Evolutionary conservation across 2,113 vertebrate genomes (phyloP).

Genomic region (Python bivittatus): DNA sequence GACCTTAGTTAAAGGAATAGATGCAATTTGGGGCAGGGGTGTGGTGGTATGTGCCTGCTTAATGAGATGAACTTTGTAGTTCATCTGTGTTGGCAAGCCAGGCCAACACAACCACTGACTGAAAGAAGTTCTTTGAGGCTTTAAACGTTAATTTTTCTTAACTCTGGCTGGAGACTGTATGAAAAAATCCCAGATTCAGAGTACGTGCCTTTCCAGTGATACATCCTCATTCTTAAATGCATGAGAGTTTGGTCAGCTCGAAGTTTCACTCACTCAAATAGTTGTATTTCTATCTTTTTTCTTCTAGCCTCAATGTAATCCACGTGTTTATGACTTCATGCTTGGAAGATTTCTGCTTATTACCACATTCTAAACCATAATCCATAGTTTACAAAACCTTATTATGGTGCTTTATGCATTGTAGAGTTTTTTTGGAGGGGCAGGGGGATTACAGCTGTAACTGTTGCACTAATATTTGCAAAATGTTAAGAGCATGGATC

Average conservation of each 20-base stretch:
- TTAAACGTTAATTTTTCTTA: neutral
- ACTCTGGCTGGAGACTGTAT: neutral
- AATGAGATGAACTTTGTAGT: too few species aligned
- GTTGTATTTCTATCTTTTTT: too few species aligned
- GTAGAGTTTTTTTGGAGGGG: neutral
- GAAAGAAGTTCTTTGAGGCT: neutral
- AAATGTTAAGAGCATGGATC: neutral
- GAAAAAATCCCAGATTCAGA: neutral
- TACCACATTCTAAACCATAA: neutral
- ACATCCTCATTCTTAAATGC: neutral
- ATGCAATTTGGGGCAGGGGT: too few species aligned
- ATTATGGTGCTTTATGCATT: neutral
- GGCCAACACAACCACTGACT: neutral
- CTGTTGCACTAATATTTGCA: neutral
- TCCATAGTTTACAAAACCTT: neutral
- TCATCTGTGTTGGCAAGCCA: too few species aligned
- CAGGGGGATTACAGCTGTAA: neutral
- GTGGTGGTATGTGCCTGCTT: too few species aligned
- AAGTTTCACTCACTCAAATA: neutral
- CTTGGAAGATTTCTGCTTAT: neutral
- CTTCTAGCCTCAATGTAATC: neutral
- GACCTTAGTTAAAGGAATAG: too few species aligned
- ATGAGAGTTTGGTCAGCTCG: neutral
- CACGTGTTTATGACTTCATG: neutral
- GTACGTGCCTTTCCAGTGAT: neutral